Base-by-base conservation (phyloP, 2,113 vertebrate species). In the Marcusenius ussheri region DNA sequence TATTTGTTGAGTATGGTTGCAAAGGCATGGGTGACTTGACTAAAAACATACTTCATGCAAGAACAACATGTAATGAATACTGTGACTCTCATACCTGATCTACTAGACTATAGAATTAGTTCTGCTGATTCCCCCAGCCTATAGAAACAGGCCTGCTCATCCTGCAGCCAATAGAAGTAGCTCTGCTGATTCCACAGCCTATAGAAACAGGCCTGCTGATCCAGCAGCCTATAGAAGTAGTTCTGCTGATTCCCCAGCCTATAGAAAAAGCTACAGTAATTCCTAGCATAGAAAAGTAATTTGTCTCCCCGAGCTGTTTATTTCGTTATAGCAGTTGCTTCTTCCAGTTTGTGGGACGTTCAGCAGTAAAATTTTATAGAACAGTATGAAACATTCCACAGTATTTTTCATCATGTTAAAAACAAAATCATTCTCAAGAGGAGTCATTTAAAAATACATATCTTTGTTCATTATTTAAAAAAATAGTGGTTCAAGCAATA, bases 41-140 rank as follows among this genome's bases (percentile, higher is more conserved):
- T 17, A 42, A 80, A 80, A 80, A 80, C 31, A 19, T 42, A 80
- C 17, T 39, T 80, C 13, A 17, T 42, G 35, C 15, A 42, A 80
- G 74, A 42, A 39, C 74, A 80, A 80, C 15, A 80, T 87, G 49
- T 46, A 84, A 84, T 46, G 45, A 45, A 84, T 45, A 46, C 74
- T 84, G 45, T 84, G 21, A 21, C 83, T 84, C 45, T 84, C 42
- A 84, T 47, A 46, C 46, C 19, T 31, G 27, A 10, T 87, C n/a
- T 51, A 49, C 13, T 3, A 51, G 27, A 11, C 84, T 46, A 87
- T 87, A 49, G 46, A 35, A 53, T 50, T 49, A 87, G 85, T 87
- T 51, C 49, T 87, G 49, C 85, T 87, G 27, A 51, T 35, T 77
- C 47, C 85, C 47, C 85, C 49, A 87, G 85, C 85, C 17, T 87